Evolutionary conservation across 2,113 vertebrate species (phyloP), one percentile per base, ranked within the genome.

Genomic region (Otis tarda): DNA sequence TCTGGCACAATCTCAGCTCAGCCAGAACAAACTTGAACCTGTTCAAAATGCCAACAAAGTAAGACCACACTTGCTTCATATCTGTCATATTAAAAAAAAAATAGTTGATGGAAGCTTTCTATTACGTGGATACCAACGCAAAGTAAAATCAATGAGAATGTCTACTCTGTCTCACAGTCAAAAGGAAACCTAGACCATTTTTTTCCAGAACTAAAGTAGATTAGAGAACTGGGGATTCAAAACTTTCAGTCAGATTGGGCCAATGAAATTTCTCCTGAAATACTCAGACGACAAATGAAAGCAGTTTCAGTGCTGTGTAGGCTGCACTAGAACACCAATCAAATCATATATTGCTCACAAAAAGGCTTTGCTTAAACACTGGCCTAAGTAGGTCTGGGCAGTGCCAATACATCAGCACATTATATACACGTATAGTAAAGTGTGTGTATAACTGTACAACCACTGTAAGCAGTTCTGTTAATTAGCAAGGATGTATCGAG

Each of bases 401-500:
- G 30, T 70, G 50, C 3, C 7, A n/a, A 35, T 31, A 52, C 24
- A 50, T 70, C 45, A 76, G 20, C 15, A 70, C 17, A 2, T 55
- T 49, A 49, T 21, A 25, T 14, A 67, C 1, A 1, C 1, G 0
- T 59, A 25, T 20, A 55, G 18, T 41, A 23, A 76, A 55, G 17
- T 21, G 19, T 15, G 24, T 37, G 39, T 67, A 82, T 22, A 53
- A 61, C 39, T 0, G 1, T 43, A 30, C 27, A 76, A 50, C 22
- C 9, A 20, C 31, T 71, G 5, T 52, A 60, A 89, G 31, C 17
- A n/a, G 12, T 65, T 76, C 12, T 71, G 10, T 31, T 39, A 56
- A 71, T 23, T 1, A 0, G 7, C 41, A 75, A 65, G 41, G 18
- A 27, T 7, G 1, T 15, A 61, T 39, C 0, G 1, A 70, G 8